These are phyloP conservation scores for Oreochromis spilurus DNA, from an alignment of 2,113 vertebrate species.

Conservation along the genomic window DNA sequence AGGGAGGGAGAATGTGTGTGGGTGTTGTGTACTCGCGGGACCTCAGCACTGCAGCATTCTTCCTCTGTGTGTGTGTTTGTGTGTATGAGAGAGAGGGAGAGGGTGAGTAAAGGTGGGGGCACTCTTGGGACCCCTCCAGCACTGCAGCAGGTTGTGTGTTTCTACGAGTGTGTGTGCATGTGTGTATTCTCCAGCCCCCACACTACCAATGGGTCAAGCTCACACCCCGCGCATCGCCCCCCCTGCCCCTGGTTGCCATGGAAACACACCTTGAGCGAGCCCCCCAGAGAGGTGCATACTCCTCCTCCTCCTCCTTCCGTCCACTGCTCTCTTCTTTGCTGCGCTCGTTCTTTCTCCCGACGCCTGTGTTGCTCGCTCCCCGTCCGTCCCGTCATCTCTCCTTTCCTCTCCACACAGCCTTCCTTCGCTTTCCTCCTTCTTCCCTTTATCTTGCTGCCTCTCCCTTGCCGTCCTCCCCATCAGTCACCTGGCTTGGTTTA, in stretches of 20 bases:
- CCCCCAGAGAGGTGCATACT: constrained; percentile 85
- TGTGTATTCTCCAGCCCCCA: constrained; percentile 73
- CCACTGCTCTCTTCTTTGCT: constrained; percentile 46
- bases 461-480: constrained; percentile 80
- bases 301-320: constrained; percentile 60
- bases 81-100: constrained; percentile 35
- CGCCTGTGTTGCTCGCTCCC: constrained; percentile 12
- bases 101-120: constrained; percentile 70
- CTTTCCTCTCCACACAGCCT: neutral
- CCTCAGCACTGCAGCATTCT: constrained; percentile 71
- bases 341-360: constrained; percentile 27
- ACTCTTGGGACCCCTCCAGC: constrained; percentile 76
- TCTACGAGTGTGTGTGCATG: constrained; percentile 12
- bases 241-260: constrained; percentile 83
- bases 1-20: constrained; percentile 57
- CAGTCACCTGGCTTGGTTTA: constrained; percentile 74
- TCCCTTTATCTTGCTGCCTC: constrained; percentile 55
- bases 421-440: constrained; percentile 53
- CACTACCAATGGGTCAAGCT: constrained; percentile 93
- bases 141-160: constrained; percentile 70
- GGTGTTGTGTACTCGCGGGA: constrained; percentile 66
- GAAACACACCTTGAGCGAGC: constrained; percentile 93
- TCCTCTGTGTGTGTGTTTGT: constrained; percentile 49
- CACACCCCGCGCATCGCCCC: constrained; percentile 45
- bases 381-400: constrained; percentile 16